Evolutionary conservation across 1,140 invertebrate genomes (phyloP), one percentile per base, ranked within the genome.

Genomic region (Chlorops oryzae): DNA sequence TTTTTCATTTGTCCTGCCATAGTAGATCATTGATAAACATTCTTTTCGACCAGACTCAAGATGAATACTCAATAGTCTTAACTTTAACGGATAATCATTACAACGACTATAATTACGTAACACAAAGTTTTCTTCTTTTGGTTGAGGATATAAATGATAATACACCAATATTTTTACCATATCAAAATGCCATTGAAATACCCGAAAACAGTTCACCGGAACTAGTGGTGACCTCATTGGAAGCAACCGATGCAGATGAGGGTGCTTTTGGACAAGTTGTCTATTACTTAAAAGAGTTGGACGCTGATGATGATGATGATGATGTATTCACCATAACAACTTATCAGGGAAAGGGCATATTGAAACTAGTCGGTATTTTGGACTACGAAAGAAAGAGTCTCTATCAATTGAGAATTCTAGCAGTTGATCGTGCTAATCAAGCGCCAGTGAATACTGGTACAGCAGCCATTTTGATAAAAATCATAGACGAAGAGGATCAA

Each of bases 141-240:
- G 89, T 95, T 1, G 90, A 94, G 74, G 92, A 96, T 70, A 85
- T 91, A 9, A 95, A 95, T 61, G 92, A 95, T 74, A 92, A 92
- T 75, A 82, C 83, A 52, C 91, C 92, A 3, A 79, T 90, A 41
- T 95, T 94, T 71, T 82, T 85, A 60, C 85, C 88, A 12, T 91
- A 92, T 74, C 85, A 87, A 52, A 82, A 87, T 4, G 86, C 88
- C 24, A 75, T 95, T 42, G 83, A 81, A 43, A 77, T 94, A 3
- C 80, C 78, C 40, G 90, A 95, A 76, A 83, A 93, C 69, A 81
- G 84, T 28, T 72, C 77, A 2, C 82, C 86, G 1, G 81, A 84
- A 12, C n/a, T n/a, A n/a, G 75, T 90, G 52, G 73, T 96, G 21
- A 81, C 84, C 3, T 86, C 86, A 2, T 78, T 96, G 10, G 87